Evolutionary conservation across 2,888 invertebrate genomes (phyloP), one percentile per base, ranked within the genome.

Genomic region (Nemoura dubitans): DNA sequence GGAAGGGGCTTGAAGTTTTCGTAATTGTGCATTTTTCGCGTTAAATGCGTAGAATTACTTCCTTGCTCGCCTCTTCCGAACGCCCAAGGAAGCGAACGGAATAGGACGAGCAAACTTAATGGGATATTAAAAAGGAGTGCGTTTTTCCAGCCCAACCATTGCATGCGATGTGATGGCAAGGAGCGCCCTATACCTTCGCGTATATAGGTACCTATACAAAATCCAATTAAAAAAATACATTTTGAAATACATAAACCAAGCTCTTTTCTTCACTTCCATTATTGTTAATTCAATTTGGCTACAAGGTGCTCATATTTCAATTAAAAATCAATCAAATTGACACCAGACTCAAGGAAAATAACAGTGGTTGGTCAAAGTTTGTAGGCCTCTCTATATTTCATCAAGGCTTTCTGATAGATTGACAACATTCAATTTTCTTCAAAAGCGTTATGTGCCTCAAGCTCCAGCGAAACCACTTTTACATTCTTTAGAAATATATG

Each of bases 311-410:
- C 59, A 59, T 7, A 59, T 59, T 59, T 59, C 59, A 59, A 59
- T 59, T 59, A 59, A 59, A 59, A 59, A 59, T 59, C 59, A 59
- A 59, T 59, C 59, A 59, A 21, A 59, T 59, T 59, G 59, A 59
- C 59, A 21, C 59, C 2, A 59, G 59, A 59, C 59, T 7, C 21
- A 59, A 21, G 21, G 59, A 59, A 59, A 59, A 59, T 59, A 59
- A 7, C 14, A 21, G 59, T 14, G 59, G 21, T 59, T 59, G 59
- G 59, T 59, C 59, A 59, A 59, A 59, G 59, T 59, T 36, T 59
- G 59, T 59, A 59, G 59, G 59, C 21, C 59, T 21, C 59, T 59
- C 59, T 59, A 59, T 59, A 59, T 59, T 59, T 21, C 21, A 59
- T 21, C 59, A 59, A 59, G 59, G 59, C 59, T 59, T 59, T 36